Conservation (phyloP, 2,797 vertebrate genomes). For the Chromobotia macracanthus region DNA sequence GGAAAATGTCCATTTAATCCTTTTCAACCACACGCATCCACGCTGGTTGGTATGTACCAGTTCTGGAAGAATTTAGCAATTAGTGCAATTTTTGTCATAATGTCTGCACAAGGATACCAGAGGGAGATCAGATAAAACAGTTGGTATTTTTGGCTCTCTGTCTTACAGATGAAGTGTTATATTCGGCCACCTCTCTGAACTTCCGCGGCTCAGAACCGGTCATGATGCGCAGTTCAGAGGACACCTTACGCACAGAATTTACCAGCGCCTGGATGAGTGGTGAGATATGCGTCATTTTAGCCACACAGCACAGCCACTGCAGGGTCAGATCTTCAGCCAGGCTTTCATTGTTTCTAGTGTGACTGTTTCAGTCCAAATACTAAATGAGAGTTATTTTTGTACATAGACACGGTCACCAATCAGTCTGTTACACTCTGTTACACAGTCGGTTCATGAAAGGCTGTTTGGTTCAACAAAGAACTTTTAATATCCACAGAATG, state of each 20-base stretch:
- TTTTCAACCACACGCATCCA: constrained; percentile 74
- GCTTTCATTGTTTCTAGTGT: not conserved
- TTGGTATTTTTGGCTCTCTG: not conserved
- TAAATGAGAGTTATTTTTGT: not conserved
- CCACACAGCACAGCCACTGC: not conserved
- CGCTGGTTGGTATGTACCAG: constrained; percentile 76
- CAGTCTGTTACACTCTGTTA: too few relatives aligned
- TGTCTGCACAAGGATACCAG: not conserved
- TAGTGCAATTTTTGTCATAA: not conserved
- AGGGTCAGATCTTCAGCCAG: not conserved
- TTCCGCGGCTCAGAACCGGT: constrained; percentile 80
- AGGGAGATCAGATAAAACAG: too few relatives aligned
- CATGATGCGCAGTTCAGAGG: constrained; percentile 71
- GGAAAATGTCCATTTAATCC: constrained; percentile 85
- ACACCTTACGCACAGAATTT: constrained; percentile 76
- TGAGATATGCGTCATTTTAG: constrained; percentile 58
- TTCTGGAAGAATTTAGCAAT: too few relatives aligned
- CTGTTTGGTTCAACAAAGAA: too few relatives aligned
- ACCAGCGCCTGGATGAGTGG: constrained; percentile 79
- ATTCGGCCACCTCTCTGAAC: constrained; percentile 83
- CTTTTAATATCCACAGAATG: too few relatives aligned
- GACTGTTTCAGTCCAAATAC: not conserved
- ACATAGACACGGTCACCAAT: too few relatives aligned
- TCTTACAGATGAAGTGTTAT: constrained; percentile 75
- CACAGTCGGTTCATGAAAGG: too few relatives aligned